These are phyloP conservation scores for Brachionus asplanchnoidis DNA, from an alignment of 1,140 invertebrate genomes.

Conservation along the genomic window DNA sequence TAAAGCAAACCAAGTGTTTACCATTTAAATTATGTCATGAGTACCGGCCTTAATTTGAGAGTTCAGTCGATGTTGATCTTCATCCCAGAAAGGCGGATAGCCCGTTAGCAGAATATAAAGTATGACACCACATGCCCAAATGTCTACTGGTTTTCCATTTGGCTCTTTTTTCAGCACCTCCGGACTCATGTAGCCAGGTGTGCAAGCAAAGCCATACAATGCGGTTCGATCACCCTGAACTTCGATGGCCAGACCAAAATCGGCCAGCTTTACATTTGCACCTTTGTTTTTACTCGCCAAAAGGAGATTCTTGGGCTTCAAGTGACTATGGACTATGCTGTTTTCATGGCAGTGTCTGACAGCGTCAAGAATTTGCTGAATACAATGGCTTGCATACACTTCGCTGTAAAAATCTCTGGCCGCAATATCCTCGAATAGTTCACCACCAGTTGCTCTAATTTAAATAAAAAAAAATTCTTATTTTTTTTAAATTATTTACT, in stretches of 20 bases:
- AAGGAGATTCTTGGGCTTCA: conserved; percentile 97
- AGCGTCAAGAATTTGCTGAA: conserved; percentile 99
- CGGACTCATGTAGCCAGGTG: conserved; percentile 95
- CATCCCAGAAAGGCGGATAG: conserved; percentile 99
- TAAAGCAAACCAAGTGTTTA: too few relatives aligned
- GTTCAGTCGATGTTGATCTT: conserved; percentile 97
- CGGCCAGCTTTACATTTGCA: conserved; percentile 96
- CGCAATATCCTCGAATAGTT: conserved; percentile 99
- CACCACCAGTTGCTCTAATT: conserved; percentile 90
- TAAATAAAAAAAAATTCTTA: not conserved
- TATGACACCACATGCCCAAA: conserved; percentile 99
- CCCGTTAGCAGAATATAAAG: conserved; percentile 98
- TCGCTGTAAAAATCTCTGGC: conserved; percentile 99
- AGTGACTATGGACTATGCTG: conserved; percentile 94
- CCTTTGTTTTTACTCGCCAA: conserved; percentile 98
- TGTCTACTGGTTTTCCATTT: conserved; percentile 99
- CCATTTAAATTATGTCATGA: too few relatives aligned
- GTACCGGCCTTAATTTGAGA: conserved; percentile 98
- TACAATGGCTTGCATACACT: conserved; percentile 96
- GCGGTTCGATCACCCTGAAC: conserved; percentile 89
- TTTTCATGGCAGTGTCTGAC: conserved; percentile 98
- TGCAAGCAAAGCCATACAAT: conserved; percentile 99
- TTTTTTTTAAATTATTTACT: conserved; percentile 59
- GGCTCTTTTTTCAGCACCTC: conserved; percentile 99
- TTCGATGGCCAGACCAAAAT: conserved; percentile 98